Percentiles rank a stretch among this genome's conserved stretches.
Evolutionary conservation across 2,888 invertebrate species (phyloP).

Genomic region (Agriotes lineatus): DNA sequence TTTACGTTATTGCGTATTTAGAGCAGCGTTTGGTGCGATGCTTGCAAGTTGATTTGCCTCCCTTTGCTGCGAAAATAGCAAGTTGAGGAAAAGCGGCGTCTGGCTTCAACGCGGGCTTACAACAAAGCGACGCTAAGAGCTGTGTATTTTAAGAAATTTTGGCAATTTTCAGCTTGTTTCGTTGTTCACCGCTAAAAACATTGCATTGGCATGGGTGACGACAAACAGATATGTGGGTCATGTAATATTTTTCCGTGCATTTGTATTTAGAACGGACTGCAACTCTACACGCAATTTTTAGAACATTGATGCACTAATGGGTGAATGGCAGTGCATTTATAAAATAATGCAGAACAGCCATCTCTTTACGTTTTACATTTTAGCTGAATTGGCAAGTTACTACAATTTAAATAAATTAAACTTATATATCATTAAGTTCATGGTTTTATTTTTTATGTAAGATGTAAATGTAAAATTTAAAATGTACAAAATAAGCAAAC

Average conservation of each 20-base stretch:
- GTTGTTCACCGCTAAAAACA: conserved; percentile 6
- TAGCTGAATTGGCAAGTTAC: too few relatives aligned
- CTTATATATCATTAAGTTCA: too few relatives aligned
- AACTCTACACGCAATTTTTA: neutral
- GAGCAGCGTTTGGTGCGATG: neutral
- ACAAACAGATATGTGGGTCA: conserved; percentile 21
- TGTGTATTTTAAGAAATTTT: conserved; percentile 5
- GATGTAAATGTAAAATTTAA: too few relatives aligned
- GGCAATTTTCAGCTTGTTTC: conserved; percentile 13
- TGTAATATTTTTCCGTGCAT: conserved; percentile 11
- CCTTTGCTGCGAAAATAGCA: neutral
- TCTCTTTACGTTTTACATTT: too few relatives aligned
- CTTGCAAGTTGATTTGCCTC: neutral
- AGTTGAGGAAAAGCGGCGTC: neutral
- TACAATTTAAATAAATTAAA: too few relatives aligned
- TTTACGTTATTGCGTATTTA: conserved; percentile 18
- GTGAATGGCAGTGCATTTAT: neutral
- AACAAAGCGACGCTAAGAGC: neutral
- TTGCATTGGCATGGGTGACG: conserved; percentile 13
- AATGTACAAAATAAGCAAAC: too few relatives aligned
- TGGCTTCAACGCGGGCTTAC: neutral
- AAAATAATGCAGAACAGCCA: neutral
- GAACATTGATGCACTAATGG: neutral
- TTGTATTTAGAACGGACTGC: conserved; percentile 8
- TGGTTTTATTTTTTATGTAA: too few relatives aligned